Conservation (phyloP, 2,888 invertebrate genomes). For the Podotricha telesiphe region DNA sequence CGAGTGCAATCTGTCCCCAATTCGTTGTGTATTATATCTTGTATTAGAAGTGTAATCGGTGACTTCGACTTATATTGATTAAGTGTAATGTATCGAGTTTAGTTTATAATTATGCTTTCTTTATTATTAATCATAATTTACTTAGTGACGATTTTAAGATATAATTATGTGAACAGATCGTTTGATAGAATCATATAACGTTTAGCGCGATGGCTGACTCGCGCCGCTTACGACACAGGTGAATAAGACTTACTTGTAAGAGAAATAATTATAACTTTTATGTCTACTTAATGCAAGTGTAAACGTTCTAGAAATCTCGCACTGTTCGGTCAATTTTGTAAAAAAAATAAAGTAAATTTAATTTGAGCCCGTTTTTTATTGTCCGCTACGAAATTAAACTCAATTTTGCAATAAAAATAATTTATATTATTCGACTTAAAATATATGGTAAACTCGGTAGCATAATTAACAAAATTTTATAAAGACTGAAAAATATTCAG, state of each 20-base stretch:
- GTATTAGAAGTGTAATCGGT: constrained; percentile 74
- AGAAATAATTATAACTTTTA: constrained; percentile 80
- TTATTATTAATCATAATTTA: constrained; percentile 81
- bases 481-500: constrained; percentile 82
- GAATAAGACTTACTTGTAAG: constrained; percentile 83
- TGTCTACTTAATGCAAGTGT: constrained; percentile 84
- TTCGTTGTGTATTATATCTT: constrained; percentile 75
- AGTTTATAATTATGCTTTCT: constrained; percentile 80
- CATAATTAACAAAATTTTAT: constrained; percentile 80
- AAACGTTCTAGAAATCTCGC: constrained; percentile 84
- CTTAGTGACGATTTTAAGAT: constrained; percentile 77
- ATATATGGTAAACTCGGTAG: constrained; percentile 80
- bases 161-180: constrained; percentile 66
- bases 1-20: constrained; percentile 74
- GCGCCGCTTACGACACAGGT: constrained; percentile 79
- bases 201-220: constrained; percentile 47
- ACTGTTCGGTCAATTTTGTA: constrained; percentile 85
- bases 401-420: constrained; percentile 77
- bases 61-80: constrained; percentile 69
- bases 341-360: constrained; percentile 80
- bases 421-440: constrained; percentile 82
- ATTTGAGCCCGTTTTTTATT: constrained; percentile 70
- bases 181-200: constrained; percentile 74
- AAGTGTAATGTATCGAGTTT: constrained; percentile 78
- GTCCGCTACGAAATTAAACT: constrained; percentile 57